A percentile compares a stretch with the other conserved stretches of the same genome.
phyloP scores from a whole-genome alignment of 2,797 vertebrate genomes.

The Rallus crepitans region DNA sequence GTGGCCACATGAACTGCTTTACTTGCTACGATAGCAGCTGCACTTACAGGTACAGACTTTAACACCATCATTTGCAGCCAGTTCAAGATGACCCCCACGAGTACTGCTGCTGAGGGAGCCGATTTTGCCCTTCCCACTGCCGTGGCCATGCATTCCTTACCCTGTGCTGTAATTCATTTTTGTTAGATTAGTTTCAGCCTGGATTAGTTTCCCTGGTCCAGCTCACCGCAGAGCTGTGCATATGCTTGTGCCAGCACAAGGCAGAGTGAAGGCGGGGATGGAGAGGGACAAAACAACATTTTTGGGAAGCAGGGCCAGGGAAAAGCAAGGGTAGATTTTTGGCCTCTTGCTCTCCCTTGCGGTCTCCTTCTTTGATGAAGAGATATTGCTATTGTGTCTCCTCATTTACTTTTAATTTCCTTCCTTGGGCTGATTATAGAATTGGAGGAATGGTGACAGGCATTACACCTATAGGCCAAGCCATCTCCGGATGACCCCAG shows the following conservation, averaged over 20 bases:
- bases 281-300: not conserved
- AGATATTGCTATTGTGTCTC: not conserved
- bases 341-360: not conserved
- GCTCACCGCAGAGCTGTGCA: not conserved
- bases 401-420: conserved; percentile 45
- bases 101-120: not conserved
- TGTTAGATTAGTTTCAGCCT: conserved; percentile 31
- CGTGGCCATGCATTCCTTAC: not conserved
- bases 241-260: not conserved
- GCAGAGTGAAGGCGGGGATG: not conserved
- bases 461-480: not conserved
- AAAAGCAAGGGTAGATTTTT: not conserved
- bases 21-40: not conserved
- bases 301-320: not conserved
- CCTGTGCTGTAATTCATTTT: not conserved
- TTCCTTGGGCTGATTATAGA: not conserved
- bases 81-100: not conserved
- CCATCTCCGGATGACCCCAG: not conserved
- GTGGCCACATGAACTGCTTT: not conserved
- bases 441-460: not conserved
- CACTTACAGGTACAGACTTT: not conserved
- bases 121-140: not conserved
- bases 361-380: conserved; percentile 14
- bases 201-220: not conserved
- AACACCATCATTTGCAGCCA: fast-evolving